Evolutionary conservation across 1,140 invertebrate genomes (phyloP).

Genomic region (Ooceraea biroi): DNA sequence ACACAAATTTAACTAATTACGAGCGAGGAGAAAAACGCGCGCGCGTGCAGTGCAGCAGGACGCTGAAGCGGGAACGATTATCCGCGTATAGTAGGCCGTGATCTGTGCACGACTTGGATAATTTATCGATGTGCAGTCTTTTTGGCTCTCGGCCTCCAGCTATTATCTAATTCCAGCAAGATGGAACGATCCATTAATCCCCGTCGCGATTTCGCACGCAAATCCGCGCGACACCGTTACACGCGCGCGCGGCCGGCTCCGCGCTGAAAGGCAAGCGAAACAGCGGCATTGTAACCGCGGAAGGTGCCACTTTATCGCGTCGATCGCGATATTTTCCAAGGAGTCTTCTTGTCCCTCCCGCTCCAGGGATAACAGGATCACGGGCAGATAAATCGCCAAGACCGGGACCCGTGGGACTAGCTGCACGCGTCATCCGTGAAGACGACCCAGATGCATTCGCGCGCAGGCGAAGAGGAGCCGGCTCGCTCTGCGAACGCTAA

Average conservation of each 20-base stretch:
- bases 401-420: constrained; percentile 30
- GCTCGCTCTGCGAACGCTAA: not conserved
- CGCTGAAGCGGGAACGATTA: not conserved
- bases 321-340: constrained; percentile 60
- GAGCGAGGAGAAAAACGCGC: not conserved
- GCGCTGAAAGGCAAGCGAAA: constrained; percentile 8
- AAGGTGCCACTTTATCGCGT: constrained; percentile 56
- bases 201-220: constrained; percentile 20
- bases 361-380: constrained; percentile 42
- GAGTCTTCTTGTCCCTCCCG: not conserved
- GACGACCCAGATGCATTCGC: constrained; percentile 1
- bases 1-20: constrained; percentile 37
- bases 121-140: not conserved
- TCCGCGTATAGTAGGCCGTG: not conserved
- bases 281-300: constrained; percentile 44
- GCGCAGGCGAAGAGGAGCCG: not conserved
- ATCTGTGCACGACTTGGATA: constrained; percentile 26
- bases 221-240: constrained; percentile 58
- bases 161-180: constrained; percentile 15
- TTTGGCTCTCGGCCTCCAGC: not conserved
- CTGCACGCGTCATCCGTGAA: constrained; percentile 29
- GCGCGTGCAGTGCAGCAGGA: no score
- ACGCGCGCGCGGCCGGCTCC: constrained; percentile 12
- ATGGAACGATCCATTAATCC: constrained; percentile 44
- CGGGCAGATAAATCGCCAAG: constrained; percentile 44